Evolutionary conservation across 2,888 invertebrate genomes (phyloP).

Genomic region (Oxycera nigricornis): DNA sequence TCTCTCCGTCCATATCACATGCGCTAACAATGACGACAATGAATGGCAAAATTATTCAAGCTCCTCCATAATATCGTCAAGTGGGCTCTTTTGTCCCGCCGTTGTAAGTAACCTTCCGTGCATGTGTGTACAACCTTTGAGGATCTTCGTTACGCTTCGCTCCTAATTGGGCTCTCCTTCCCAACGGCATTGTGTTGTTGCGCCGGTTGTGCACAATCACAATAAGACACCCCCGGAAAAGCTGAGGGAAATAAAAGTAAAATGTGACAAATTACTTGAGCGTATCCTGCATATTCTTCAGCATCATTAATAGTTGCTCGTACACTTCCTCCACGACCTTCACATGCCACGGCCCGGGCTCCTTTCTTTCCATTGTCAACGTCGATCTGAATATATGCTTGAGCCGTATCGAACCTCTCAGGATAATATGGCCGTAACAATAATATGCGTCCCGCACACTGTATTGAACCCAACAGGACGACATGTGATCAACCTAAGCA

Average conservation of each 20-base stretch:
- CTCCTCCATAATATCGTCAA: background rate
- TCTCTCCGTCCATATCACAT: too few species aligned
- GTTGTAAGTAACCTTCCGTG: background rate
- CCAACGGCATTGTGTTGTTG: background rate
- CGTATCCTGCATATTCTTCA: slow-evolving; percentile 45
- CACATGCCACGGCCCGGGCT: background rate
- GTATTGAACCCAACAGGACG: slow-evolving; percentile 18
- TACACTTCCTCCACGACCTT: slow-evolving; percentile 11
- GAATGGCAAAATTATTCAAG: background rate
- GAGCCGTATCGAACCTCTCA: background rate
- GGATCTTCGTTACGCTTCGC: background rate
- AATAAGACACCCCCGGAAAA: slow-evolving; percentile 6
- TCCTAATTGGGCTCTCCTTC: background rate
- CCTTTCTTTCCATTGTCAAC: slow-evolving; percentile 37
- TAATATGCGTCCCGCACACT: slow-evolving; percentile 29
- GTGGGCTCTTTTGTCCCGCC: background rate
- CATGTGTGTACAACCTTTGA: background rate
- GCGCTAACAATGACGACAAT: background rate
- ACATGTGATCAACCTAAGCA: slow-evolving; percentile 39
- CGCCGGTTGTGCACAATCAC: background rate
- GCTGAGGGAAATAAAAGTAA: slow-evolving; percentile 39
- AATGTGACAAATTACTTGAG: slow-evolving; percentile 46
- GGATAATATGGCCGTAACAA: slow-evolving; percentile 37
- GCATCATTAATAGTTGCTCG: slow-evolving; percentile 45
- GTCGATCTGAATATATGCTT: background rate